Evolutionary conservation across 2,797 vertebrate genomes (phyloP), one percentile per base, ranked within the genome.

Genomic region (Eulemur coronatus): DNA sequence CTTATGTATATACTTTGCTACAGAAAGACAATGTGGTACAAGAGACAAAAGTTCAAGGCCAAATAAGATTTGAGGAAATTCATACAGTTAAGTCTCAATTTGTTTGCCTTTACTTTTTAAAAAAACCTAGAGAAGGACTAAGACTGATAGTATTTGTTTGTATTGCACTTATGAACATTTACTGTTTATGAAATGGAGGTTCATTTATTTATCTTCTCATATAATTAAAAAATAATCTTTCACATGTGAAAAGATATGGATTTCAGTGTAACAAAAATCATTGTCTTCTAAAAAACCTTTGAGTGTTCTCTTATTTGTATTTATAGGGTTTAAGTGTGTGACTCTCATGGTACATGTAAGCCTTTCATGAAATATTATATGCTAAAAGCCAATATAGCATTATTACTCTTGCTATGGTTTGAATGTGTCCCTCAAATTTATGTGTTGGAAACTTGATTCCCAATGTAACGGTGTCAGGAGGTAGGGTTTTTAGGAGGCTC

Each of bases 51-150:
- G 1, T 46, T 93, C 30, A 72, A 92, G 89, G 38, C 75, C 63
- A 97, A 97, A 46, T 65, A 84, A 96, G 80, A n/a, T 97, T 84
- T 96, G 26, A 67, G 70, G 84, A 96, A 92, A 80, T 52, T 84
- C 84, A 96, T 85, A 92, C 11, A 96, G 76, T 91, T 86, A 95
- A 96, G 2, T 11, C 20, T 93, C 86, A 80, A 72, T 97, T 98
- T 96, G 0, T 35, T 11, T n/a, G 46, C 5, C 5, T 82, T 94
- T 95, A 80, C 1, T 81, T 87, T 63, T 85, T 73, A 87, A 48
- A 89, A 84, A 30, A 41, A 80, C 43, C n/a, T 52, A 72, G 35
- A 0, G 38, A 63, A 84, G 33, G 24, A 82, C 38, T 57, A 67
- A 89, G 97, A 81, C 48, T 65, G 38, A 28, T 92, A 95, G 65